Base-by-base conservation (phyloP, 2,888 invertebrate species). In the Podabrus alpinus region DNA sequence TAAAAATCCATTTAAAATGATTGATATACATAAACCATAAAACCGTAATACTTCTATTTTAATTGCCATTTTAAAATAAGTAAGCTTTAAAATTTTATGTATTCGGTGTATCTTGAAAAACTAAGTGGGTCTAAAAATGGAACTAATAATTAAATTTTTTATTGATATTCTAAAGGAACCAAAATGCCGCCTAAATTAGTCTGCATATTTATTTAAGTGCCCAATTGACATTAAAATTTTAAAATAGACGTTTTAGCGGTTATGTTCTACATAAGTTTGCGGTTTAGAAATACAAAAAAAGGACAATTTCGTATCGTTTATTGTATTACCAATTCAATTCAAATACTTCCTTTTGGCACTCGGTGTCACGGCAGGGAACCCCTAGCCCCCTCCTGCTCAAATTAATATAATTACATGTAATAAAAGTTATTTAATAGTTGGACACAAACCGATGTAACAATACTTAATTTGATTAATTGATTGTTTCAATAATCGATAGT, bases 11-110 rank as follows among this genome's bases (percentile, higher is more conserved):
- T 79, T 45, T 45, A 45, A 79, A 75, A 79, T 80, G 80, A 80
- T 80, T 79, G 77, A 84, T 83, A 82, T 81, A 79, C 72, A 75
- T 73, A 78, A 77, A 79, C 78, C 80, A 80, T 80, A 19, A n/a
- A 17, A 17, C 21, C 62, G 21, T 64, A 19, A 64, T 64, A 15
- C 62, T 61, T 61, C 45, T 45, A 45, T 45, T 45, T 45, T 45
- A 45, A 45, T 45, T 45, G 45, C 45, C n/a, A 45, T 45, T 45
- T 69, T 66, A 73, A 73, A 72, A 67, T 25, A 29, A 59, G 59
- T 70, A n/a, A 62, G 68, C 71, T 59, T 67, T 71, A 68, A 74
- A 74, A 71, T 75, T 71, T 45, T 45, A 45, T 45, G 45, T n/a
- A n/a, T 45, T 45, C 45, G 45, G n/a, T 45, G 45, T 45, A 45